phyloP scores from a whole-genome alignment of 2,888 invertebrate species.

The Scaptomyza cyrtandrae region DNA sequence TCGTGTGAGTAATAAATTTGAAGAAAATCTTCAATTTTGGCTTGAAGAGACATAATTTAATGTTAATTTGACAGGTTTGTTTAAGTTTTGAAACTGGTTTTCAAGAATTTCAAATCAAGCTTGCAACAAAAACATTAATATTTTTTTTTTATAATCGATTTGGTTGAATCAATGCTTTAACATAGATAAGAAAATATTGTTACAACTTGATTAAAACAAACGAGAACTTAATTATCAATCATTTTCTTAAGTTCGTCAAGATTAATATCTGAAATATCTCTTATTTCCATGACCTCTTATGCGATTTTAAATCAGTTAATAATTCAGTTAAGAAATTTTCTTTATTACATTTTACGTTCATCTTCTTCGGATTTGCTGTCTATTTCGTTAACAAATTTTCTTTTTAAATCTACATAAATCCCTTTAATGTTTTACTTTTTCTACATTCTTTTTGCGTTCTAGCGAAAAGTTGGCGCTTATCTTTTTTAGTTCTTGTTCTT shows the following conservation, averaged over 20 bases:
- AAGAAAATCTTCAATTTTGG: background rate
- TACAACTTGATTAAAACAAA: no score
- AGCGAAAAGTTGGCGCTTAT: slow-evolving; percentile 34
- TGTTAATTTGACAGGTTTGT: background rate
- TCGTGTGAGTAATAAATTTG: slow-evolving; percentile 13
- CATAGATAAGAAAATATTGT: no score
- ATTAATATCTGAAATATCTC: no score
- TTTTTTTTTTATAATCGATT: no score
- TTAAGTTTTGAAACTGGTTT: no score
- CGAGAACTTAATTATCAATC: no score
- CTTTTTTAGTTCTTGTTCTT: slow-evolving; percentile 23
- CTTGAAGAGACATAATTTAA: background rate
- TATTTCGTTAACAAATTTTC: background rate
- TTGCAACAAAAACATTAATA: no score
- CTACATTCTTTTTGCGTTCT: slow-evolving; percentile 1
- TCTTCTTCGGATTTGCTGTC: background rate
- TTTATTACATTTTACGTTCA: background rate
- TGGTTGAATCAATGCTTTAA: no score
- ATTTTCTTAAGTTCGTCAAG: no score
- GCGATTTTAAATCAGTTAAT: background rate
- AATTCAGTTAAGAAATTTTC: background rate
- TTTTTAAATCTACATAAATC: slow-evolving; percentile 4
- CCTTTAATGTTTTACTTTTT: background rate
- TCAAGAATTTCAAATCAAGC: no score
- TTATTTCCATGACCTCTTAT: no score